phyloP scores from a whole-genome alignment of 1,140 invertebrate genomes.

The Teleopsis dalmanni region DNA sequence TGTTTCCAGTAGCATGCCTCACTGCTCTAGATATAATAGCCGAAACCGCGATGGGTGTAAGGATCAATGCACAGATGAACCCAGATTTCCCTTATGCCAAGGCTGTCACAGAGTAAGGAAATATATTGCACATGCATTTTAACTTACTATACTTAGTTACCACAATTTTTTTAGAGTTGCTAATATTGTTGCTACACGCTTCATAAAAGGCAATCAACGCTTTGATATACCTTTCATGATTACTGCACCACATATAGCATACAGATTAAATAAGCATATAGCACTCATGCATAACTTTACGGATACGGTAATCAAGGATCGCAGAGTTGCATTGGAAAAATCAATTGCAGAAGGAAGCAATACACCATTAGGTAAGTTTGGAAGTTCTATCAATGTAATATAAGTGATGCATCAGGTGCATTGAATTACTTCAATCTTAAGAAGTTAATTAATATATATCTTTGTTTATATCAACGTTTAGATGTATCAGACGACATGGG shows the following conservation, averaged over 20 bases:
- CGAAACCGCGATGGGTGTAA: conserved; percentile 78
- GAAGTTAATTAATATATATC: background rate
- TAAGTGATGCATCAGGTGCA: background rate
- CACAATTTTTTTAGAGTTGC: conserved; percentile 18
- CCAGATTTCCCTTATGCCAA: conserved; percentile 62
- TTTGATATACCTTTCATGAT: conserved; percentile 25
- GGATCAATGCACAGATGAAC: conserved; percentile 63
- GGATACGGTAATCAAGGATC: conserved; percentile 20
- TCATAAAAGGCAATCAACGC: conserved; percentile 27
- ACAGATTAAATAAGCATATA: conserved; percentile 49
- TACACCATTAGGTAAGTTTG: background rate
- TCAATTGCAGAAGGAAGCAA: background rate
- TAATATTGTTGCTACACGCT: conserved; percentile 22
- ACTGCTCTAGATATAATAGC: conserved; percentile 37
- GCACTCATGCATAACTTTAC: conserved; percentile 27
- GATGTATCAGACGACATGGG: conserved; percentile 30
- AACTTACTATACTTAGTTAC: background rate
- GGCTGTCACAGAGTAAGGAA: conserved; percentile 54
- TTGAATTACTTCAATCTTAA: background rate
- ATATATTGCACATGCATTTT: background rate
- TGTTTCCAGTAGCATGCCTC: conserved; percentile 24
- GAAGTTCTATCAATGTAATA: background rate
- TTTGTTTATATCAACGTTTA: background rate
- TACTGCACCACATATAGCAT: conserved; percentile 31
- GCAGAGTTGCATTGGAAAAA: conserved; percentile 5